Base-by-base conservation (phyloP, 2,797 vertebrate species). In the Gymnocypris eckloni region DNA sequence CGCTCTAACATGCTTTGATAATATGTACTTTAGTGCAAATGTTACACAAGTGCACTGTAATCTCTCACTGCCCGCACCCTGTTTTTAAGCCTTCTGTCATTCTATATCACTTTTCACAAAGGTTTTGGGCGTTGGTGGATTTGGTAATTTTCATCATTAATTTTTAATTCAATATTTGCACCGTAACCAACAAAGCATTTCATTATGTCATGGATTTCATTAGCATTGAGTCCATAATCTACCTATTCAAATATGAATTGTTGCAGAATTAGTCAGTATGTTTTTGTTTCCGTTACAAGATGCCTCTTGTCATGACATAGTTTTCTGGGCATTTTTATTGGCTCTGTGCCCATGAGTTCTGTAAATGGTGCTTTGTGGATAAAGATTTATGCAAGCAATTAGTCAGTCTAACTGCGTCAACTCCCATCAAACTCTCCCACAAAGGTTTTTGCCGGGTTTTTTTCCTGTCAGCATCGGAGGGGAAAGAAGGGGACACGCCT, bases 401-500 rank as follows among this genome's bases (percentile, higher is more conserved):
- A 77, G 45, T 83, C 43, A 37, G 9, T 41, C 33, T 78, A 67
- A 84, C 22, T 13, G 43, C 50, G 33, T 54, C 82, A 77, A 41
- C 28, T 66, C 48, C 61, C 22, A 77, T 78, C 45, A 77, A 78
- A 84, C 73, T 78, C 56, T 64, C 54, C 56, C 81, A 39, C 25
- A 75, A 83, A 83, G 61, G 16, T 64, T 64, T 83, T 56, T 59
- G 16, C 22, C 4, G 0, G 4, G 43, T 28, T 71, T 56, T 37
- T 28, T 45, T 8, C 20, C 25, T 52, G 33, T 28, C 33, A 41
- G 61, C 43, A 18, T 8, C 67, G 37, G 13, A 69, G 15, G 28
- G 48, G 45, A 54, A 67, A 56, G 28, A 66, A 64, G n/a, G 37
- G 82, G 82, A 84, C 82, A 84, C 73, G 61, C 82, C 82, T 78